Evolutionary conservation across 1,140 invertebrate genomes (phyloP).

Genomic region (Triops longicaudatus): DNA sequence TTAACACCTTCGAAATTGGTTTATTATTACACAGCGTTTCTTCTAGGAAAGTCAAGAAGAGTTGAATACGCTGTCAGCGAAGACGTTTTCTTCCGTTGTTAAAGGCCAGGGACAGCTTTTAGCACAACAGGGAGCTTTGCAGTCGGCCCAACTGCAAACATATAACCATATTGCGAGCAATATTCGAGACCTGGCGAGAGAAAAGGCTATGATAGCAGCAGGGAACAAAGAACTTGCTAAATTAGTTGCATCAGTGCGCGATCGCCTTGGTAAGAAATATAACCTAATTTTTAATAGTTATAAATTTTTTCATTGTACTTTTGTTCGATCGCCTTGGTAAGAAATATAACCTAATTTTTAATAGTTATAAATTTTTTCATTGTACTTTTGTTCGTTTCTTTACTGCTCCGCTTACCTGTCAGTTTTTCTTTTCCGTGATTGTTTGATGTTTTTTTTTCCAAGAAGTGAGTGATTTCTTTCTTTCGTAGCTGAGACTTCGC

Average conservation of each 20-base stretch:
- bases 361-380: background rate
- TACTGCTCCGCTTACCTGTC: constrained; percentile 41
- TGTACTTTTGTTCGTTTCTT: background rate
- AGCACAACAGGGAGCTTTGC: constrained; percentile 47
- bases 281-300: background rate
- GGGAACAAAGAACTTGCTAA: constrained; percentile 48
- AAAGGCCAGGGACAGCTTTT: constrained; percentile 46
- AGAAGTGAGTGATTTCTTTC: constrained; percentile 26
- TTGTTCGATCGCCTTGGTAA: background rate
- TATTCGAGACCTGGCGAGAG: constrained; percentile 47
- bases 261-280: background rate
- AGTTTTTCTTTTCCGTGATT: no score
- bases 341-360: background rate
- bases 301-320: background rate
- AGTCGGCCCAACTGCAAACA: constrained; percentile 44
- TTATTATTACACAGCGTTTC: constrained; percentile 13
- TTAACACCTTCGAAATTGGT: no score
- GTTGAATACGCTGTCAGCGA: constrained; percentile 44
- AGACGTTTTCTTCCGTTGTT: constrained; percentile 44
- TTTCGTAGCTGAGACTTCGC: constrained; percentile 42
- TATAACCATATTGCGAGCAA: constrained; percentile 48
- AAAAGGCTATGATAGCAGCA: constrained; percentile 51
- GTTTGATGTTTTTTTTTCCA: no score
- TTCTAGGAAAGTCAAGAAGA: constrained; percentile 48
- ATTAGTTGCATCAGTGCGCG: background rate